phyloP scores from a whole-genome alignment of 2,888 invertebrate genomes.

The Phytoseiulus persimilis region DNA sequence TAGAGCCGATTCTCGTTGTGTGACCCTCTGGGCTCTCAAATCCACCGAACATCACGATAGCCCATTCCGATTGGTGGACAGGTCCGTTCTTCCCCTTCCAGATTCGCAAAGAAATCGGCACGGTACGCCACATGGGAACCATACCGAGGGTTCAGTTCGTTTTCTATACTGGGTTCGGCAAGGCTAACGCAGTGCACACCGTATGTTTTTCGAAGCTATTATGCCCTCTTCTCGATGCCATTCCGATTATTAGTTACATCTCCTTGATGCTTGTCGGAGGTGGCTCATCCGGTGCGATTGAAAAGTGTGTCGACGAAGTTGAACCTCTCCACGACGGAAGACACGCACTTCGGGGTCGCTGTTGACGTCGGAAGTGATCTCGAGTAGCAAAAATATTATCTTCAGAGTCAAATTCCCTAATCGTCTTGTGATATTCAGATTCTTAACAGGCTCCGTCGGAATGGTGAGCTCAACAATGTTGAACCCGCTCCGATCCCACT shows the following conservation, averaged over 20 bases:
- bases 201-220: not conserved
- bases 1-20: not conserved
- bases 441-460: not conserved
- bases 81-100: not conserved
- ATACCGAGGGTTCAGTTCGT: not conserved
- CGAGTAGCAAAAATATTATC: not conserved
- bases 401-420: no score
- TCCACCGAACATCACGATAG: no score
- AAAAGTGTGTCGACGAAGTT: not conserved
- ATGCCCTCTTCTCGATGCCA: not conserved
- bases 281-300: not conserved
- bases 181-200: not conserved
- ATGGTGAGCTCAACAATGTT: not conserved
- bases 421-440: not conserved
- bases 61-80: no score
- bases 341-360: not conserved
- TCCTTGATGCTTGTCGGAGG: not conserved
- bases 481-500: not conserved
- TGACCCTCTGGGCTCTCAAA: no score
- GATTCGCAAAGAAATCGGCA: not conserved
- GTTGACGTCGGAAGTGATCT: no score
- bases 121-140: slow-evolving; percentile 15
- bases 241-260: not conserved
- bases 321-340: not conserved
- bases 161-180: not conserved